Conservation (phyloP, 35 echinoderm and acorn worm species). For the Amphiura filiformis region DNA sequence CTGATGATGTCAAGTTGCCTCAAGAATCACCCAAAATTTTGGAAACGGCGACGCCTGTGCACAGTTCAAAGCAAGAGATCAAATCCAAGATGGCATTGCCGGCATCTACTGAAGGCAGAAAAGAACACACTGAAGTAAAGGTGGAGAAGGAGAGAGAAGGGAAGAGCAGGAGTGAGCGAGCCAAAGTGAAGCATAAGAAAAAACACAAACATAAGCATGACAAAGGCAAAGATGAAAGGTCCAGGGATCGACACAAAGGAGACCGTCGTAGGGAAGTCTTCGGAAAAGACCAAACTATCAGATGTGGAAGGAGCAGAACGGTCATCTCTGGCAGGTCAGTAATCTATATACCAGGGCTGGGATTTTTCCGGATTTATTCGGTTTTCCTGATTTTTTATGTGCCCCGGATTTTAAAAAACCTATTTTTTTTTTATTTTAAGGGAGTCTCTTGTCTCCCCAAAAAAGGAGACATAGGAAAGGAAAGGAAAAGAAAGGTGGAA, state of each 20-base stretch:
- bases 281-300: not conserved
- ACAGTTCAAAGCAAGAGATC: not conserved
- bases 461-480: too few species aligned
- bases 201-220: slow-evolving; percentile 77
- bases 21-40: not conserved
- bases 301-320: not conserved
- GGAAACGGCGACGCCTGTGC: not conserved
- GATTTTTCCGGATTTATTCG: too few species aligned
- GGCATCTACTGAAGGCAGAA: not conserved
- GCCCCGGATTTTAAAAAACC: too few species aligned
- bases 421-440: too few species aligned
- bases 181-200: slow-evolving; percentile 43
- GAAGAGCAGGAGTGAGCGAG: not conserved
- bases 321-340: not conserved
- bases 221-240: slow-evolving; percentile 41
- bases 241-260: slow-evolving; percentile 33
- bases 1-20: not conserved
- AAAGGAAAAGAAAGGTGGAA: too few species aligned
- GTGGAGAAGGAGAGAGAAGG: not conserved
- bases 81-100: not conserved
- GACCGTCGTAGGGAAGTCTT: slow-evolving; percentile 41
- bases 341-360: too few species aligned
- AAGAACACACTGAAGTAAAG: not conserved
- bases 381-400: too few species aligned
- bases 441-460: too few species aligned